Base-by-base conservation (phyloP, 2,797 vertebrate species). In the Acanthurus lineatus region DNA sequence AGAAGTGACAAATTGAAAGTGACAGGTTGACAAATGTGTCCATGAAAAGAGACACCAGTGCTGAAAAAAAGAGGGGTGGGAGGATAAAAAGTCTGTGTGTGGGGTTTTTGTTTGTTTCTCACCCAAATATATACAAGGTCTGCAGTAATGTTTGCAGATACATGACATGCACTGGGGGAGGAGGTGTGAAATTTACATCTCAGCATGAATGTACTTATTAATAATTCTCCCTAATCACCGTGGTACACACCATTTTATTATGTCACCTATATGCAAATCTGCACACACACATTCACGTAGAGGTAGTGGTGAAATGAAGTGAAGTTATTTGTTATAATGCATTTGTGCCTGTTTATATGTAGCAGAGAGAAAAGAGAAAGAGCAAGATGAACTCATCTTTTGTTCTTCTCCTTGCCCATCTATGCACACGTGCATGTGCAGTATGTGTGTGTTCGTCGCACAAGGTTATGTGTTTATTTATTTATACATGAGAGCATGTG, bases 11-110 rank as follows among this genome's bases (percentile, higher is more conserved):
- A 91, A 95, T 94, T 91, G 86, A 91, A 93, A 93, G 88, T 94
- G 94, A 94, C 95, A 93, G 91, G 85, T 89, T 95, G 95, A 95
- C 91, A 95, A 95, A 96, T 91, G 89, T 93, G 93, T 94, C 93
- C 91, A 87, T 91, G 91, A 91, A 91, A 92, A 89, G 82, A 94
- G 84, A 93, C 72, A 90, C 81, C 77, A 83, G 72, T 63, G 88
- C 83, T 65, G 57, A 57, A 77, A 73, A 86, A 84, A 76, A 56
- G 17, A 57, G 57, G 64, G 67, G 83, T 91, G 68, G 88, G 83
- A 82, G 83, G 85, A 90, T 88, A 67, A 89, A 20, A 89, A 77
- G 40, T 72, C 42, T 53, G 57, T 54, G 57, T 54, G 69, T 81
- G 73, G 47, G 81, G 68, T 57, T 77, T 77, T 52, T 87, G 68